Evolutionary conservation across 1,140 invertebrate genomes (phyloP).

Genomic region (Scylla paramamosain): DNA sequence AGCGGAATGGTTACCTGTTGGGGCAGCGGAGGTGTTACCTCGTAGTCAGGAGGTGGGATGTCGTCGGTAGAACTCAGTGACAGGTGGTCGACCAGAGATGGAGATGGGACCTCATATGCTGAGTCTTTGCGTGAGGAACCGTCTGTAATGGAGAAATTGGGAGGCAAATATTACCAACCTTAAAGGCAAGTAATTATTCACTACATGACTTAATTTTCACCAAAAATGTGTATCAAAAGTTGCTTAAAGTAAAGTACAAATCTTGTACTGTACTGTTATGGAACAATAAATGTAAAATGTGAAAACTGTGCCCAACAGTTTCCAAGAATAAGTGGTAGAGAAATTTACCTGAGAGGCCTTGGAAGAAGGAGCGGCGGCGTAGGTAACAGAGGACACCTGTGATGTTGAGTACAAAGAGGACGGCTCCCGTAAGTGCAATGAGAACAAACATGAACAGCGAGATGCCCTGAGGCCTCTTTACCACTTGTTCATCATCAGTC

Average conservation of each 20-base stretch:
- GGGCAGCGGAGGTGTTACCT: conserved; percentile 65
- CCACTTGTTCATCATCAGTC: background rate
- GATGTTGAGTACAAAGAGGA: conserved; percentile 48
- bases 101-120: conserved; percentile 58
- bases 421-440: conserved; percentile 49
- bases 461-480: conserved; percentile 11
- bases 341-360: conserved; percentile 32
- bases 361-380: conserved; percentile 42
- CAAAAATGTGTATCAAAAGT: background rate
- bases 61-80: conserved; percentile 57
- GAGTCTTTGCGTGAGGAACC: conserved; percentile 49
- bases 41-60: conserved; percentile 65
- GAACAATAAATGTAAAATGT: background rate
- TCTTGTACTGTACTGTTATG: no score
- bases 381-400: conserved; percentile 54
- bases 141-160: background rate
- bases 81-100: conserved; percentile 47
- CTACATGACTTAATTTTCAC: background rate
- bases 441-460: conserved; percentile 43
- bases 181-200: background rate
- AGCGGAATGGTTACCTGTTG: conserved; percentile 65
- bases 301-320: background rate
- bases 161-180: background rate
- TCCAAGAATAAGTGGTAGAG: background rate
- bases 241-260: background rate